Conservation (phyloP, 1,140 invertebrate genomes). For the Scaptodrosophila lebanonensis region DNA sequence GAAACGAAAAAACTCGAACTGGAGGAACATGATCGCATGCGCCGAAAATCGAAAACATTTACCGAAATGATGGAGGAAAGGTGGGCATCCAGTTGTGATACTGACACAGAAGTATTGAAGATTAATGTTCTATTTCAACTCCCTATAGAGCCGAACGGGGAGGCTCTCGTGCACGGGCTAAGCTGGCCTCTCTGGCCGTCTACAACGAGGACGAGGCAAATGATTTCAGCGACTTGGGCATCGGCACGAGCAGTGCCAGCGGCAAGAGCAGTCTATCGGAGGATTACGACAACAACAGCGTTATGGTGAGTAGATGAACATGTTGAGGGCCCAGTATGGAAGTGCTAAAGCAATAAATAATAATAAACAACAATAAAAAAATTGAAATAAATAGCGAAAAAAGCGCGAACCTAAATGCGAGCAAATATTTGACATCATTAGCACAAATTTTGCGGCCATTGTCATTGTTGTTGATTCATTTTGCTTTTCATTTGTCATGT, state of each 20-base stretch:
- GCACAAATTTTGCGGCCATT: slow-evolving; percentile 17
- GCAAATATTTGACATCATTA: slow-evolving; percentile 30
- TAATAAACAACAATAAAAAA: background rate
- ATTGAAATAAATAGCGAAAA: background rate
- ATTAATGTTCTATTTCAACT: background rate
- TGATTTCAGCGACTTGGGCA: slow-evolving; percentile 88
- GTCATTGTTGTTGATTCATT: slow-evolving; percentile 29
- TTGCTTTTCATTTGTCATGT: no score
- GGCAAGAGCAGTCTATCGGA: slow-evolving; percentile 85
- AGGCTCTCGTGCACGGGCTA: slow-evolving; percentile 61
- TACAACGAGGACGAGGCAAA: slow-evolving; percentile 88
- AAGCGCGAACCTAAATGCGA: no score
- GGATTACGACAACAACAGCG: slow-evolving; percentile 84
- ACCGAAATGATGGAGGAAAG: slow-evolving; percentile 95
- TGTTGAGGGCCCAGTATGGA: background rate
- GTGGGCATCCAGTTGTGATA: slow-evolving; percentile 80
- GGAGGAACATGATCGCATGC: slow-evolving; percentile 84
- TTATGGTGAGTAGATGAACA: slow-evolving; percentile 79
- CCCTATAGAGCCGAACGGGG: slow-evolving; percentile 79
- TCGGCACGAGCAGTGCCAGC: slow-evolving; percentile 86
- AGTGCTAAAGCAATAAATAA: no score
- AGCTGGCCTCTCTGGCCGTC: slow-evolving; percentile 81
- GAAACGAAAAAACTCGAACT: slow-evolving; percentile 91
- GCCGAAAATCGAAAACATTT: slow-evolving; percentile 92
- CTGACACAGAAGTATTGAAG: slow-evolving; percentile 5